These are phyloP conservation scores for Alectura lathami DNA, from an alignment of 2,113 vertebrate species.

Conservation along the genomic window DNA sequence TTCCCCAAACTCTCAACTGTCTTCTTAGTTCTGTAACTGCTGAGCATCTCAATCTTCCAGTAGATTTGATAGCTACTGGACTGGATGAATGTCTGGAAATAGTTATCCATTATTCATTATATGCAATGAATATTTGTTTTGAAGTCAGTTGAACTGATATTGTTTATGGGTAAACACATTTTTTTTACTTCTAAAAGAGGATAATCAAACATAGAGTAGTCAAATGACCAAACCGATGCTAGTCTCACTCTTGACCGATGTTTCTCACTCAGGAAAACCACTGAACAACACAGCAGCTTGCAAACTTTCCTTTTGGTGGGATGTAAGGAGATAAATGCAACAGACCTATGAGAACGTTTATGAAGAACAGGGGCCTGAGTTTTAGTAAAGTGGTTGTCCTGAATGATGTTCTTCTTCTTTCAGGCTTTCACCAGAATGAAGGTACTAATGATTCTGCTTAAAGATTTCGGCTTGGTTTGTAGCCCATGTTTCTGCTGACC, in stretches of 20 bases:
- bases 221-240: neutral
- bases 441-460: neutral
- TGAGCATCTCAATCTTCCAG: neutral
- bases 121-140: neutral
- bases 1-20: neutral
- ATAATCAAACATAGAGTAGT: neutral
- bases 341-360: neutral
- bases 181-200: neutral
- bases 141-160: neutral
- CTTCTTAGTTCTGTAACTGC: neutral
- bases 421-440: neutral
- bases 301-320: neutral
- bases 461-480: neutral
- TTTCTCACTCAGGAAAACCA: neutral
- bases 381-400: neutral
- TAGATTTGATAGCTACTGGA: neutral
- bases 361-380: neutral
- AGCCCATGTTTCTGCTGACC: neutral
- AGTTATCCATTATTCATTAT: neutral
- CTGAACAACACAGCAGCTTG: neutral
- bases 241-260: rapidly evolving
- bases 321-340: neutral
- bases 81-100: neutral
- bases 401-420: neutral
- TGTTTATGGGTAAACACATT: neutral